Evolutionary conservation across 2,888 invertebrate species (phyloP), one percentile per base, ranked within the genome.

Genomic region (Erannis defoliaria): DNA sequence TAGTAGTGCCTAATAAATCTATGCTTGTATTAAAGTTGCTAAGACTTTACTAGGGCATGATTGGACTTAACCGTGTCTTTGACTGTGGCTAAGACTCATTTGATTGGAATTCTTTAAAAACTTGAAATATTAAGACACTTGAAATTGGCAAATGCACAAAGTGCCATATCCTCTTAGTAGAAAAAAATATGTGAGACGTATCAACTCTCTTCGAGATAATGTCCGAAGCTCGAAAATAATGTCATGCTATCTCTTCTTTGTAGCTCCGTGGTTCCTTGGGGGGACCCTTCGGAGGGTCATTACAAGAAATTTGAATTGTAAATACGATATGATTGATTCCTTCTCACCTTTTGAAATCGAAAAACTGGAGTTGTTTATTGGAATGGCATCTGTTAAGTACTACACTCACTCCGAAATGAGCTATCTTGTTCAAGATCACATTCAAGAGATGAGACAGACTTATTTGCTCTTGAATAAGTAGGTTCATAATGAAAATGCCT

Each of bases 221-320:
- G n/a, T n/a, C n/a, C n/a, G n/a, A n/a, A n/a, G n/a, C n/a, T n/a
- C n/a, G n/a, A n/a, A n/a, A 23, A 23, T 23, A 23, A 5, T 26
- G 26, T 4, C 26, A 21, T 16, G 16, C 14, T 16, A 37, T 40
- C 9, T 40, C 40, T 19, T 21, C 21, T 40, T 40, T 10, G 5
- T n/a, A 40, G 12, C 23, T 14, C 14, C 8, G 23, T 14, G 26
- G 8, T 23, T 9, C 14, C 35, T n/a, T n/a, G n/a, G n/a, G n/a
- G n/a, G n/a, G n/a, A n/a, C 37, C 53, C 60, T 51, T 45, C 51
- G 35, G 64, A 50, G 63, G 55, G 61, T 74, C 67, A 76, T 73
- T 73, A 71, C 63, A 60, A 45, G 58, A 37, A 68, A 74, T 77
- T 75, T 71, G 73, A 78, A 77, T 74, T 77, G 74, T 68, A 73